These are phyloP conservation scores for Spermophilus dauricus DNA, from an alignment of 2,113 vertebrate genomes.

Conservation along the genomic window DNA sequence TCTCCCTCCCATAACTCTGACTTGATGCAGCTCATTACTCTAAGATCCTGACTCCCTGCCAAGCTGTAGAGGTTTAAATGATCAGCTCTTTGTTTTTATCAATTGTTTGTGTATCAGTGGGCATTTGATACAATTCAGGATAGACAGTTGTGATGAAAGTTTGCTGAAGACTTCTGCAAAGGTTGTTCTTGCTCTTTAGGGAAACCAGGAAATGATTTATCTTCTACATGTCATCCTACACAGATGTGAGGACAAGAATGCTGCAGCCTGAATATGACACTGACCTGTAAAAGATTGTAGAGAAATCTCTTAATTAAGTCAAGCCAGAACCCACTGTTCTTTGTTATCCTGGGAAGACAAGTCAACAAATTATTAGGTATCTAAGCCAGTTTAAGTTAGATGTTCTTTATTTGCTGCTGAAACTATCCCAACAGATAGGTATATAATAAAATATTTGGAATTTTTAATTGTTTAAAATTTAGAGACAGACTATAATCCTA, in stretches of 20 bases:
- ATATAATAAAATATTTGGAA: neutral
- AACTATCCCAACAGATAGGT: neutral
- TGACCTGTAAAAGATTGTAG: neutral
- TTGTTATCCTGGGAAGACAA: neutral
- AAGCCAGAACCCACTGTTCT: neutral
- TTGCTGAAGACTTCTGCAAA: constrained; percentile 6
- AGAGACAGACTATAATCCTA: constrained; percentile 55
- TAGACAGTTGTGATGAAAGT: neutral
- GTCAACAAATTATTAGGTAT: neutral
- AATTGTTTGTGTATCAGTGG: neutral
- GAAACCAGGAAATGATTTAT: neutral
- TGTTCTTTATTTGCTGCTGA: neutral
- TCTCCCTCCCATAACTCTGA: neutral
- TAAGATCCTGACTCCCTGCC: neutral
- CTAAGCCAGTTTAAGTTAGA: neutral
- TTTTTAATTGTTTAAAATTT: neutral
- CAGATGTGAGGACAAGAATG: neutral
- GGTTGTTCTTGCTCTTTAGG: neutral
- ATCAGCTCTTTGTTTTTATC: neutral
- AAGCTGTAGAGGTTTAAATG: neutral
- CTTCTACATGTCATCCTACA: neutral
- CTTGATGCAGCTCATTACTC: neutral
- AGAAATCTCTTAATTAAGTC: neutral
- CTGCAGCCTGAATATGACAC: neutral
- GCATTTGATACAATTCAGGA: neutral